phyloP scores from a whole-genome alignment of 2,888 invertebrate genomes.

The Eupeodes latifasciatus region DNA sequence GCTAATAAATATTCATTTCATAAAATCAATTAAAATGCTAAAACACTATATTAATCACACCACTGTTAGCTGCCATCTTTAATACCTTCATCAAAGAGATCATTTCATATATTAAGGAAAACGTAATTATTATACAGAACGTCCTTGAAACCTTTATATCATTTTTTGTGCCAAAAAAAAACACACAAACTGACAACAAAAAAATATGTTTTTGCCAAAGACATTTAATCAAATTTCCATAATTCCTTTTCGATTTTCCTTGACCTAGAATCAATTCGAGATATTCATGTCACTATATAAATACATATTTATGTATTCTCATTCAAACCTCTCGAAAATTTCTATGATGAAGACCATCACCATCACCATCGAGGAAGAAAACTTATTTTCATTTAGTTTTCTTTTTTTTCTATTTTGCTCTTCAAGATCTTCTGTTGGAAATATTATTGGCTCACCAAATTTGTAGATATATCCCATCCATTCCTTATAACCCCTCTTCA shows the following conservation, averaged over 20 bases:
- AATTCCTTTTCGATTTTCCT: constrained; percentile 59
- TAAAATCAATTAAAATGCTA: constrained; percentile 5
- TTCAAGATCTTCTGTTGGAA: constrained; percentile 9
- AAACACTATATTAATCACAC: neutral
- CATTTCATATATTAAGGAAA: constrained; percentile 8
- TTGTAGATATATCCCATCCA: neutral
- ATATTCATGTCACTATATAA: no score
- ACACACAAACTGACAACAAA: neutral
- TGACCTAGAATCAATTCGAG: constrained; percentile 18
- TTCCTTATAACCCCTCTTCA: neutral
- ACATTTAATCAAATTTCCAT: constrained; percentile 67
- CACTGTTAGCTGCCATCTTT: neutral
- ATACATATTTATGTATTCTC: neutral
- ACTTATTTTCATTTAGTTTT: constrained; percentile 56
- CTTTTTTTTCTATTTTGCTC: constrained; percentile 21
- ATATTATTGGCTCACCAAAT: constrained; percentile 7
- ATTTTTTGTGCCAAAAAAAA: neutral
- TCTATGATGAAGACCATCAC: neutral
- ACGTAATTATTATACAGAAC: constrained; percentile 12
- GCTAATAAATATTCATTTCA: constrained; percentile 6
- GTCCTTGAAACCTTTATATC: constrained; percentile 40
- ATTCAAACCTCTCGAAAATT: neutral
- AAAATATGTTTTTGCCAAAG: constrained; percentile 32
- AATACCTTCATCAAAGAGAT: neutral
- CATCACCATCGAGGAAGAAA: neutral